These are phyloP conservation scores for Diorhabda carinulata DNA, from an alignment of 1,140 invertebrate genomes.

Conservation along the genomic window DNA sequence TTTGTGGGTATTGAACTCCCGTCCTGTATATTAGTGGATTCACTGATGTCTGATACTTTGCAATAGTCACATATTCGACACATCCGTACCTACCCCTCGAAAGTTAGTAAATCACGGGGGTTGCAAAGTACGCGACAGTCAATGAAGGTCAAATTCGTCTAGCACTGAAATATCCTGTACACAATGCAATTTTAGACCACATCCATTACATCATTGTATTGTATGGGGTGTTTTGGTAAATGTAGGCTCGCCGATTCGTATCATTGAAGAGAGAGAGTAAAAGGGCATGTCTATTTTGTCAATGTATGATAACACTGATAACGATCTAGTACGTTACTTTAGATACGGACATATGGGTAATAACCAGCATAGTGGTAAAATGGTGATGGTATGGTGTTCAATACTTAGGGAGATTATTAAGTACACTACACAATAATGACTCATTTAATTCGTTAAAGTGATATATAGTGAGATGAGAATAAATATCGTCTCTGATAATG, in stretches of 20 bases:
- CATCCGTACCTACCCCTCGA: neutral
- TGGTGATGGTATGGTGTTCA: neutral
- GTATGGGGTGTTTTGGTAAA: slow-evolving; percentile 20
- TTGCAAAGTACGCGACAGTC: neutral
- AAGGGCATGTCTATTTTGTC: slow-evolving; percentile 2
- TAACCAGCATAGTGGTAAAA: slow-evolving; percentile 11
- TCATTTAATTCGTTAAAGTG: too few relatives aligned
- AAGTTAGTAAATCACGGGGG: slow-evolving; percentile 3
- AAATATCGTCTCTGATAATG: too few relatives aligned
- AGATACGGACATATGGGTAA: slow-evolving; percentile 16
- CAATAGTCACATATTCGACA: neutral
- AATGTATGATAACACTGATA: slow-evolving; percentile 13
- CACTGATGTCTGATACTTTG: too few relatives aligned
- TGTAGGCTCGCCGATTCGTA: slow-evolving; percentile 22
- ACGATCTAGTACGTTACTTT: slow-evolving; percentile 16
- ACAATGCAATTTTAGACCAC: slow-evolving; percentile 16
- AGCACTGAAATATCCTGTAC: slow-evolving; percentile 15
- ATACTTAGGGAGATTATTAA: neutral
- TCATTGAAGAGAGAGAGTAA: slow-evolving; percentile 16
- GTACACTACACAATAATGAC: too few relatives aligned
- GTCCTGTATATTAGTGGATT: too few relatives aligned
- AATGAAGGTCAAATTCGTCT: slow-evolving; percentile 12
- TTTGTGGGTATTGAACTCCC: too few relatives aligned
- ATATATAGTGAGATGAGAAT: too few relatives aligned
- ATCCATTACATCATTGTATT: slow-evolving; percentile 16